phyloP scores from a whole-genome alignment of 2,888 invertebrate genomes.

The Palloptera scutellata region DNA sequence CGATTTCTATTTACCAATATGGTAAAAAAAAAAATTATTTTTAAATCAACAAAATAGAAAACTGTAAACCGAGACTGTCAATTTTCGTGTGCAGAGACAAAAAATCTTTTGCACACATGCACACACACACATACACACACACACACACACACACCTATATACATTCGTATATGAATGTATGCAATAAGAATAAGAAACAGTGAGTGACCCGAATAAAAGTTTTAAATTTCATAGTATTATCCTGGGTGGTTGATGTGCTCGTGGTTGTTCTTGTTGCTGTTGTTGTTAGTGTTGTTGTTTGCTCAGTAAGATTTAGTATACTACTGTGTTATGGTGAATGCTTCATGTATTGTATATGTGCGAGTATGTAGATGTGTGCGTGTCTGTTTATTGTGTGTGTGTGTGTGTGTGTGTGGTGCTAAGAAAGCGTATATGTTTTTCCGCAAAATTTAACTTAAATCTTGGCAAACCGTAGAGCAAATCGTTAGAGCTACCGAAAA shows the following conservation, averaged over 20 bases:
- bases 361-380: neutral
- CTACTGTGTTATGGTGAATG: neutral
- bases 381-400: neutral
- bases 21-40: no score
- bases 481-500: conserved; percentile 3
- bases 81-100: neutral
- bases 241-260: neutral
- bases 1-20: no score
- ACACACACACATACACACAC: conserved; percentile 20
- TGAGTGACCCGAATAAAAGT: conserved; percentile 12
- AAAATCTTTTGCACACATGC: conserved; percentile 20
- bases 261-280: no score
- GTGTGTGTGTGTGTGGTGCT: neutral
- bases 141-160: neutral
- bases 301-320: no score
- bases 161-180: neutral
- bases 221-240: conserved; percentile 5
- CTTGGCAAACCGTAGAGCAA: conserved; percentile 23
- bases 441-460: conserved; percentile 61
- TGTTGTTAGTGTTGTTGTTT: neutral
- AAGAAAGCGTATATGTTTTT: conserved; percentile 44
- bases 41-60: neutral
- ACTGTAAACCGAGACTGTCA: conserved; percentile 12
- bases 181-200: neutral
- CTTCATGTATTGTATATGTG: no score